Evolutionary conservation across 2,113 vertebrate genomes (phyloP).

Genomic region (Eolophus roseicapilla): DNA sequence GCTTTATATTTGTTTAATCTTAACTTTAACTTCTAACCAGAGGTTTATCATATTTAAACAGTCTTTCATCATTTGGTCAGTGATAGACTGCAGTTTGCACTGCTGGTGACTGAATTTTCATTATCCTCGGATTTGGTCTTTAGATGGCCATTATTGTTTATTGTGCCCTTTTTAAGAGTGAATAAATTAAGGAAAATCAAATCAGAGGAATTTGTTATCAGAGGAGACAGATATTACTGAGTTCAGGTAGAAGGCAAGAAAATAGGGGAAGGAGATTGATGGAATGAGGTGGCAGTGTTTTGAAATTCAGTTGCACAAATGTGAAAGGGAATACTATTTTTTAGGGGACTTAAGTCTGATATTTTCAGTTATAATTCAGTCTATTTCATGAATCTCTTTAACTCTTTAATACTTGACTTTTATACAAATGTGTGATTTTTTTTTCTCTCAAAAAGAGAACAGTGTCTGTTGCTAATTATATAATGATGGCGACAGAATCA

Average conservation of each 20-base stretch:
- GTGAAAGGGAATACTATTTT: background rate
- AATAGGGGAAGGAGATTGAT: background rate
- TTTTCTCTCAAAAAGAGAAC: too few relatives aligned
- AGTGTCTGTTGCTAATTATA: background rate
- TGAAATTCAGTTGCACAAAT: background rate
- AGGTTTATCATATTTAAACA: conserved; percentile 20
- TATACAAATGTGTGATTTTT: background rate
- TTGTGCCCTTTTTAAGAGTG: background rate
- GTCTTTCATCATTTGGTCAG: background rate
- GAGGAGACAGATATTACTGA: background rate
- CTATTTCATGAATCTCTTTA: background rate
- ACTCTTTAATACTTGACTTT: background rate
- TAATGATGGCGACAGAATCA: background rate
- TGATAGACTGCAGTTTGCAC: background rate
- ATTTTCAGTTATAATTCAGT: background rate
- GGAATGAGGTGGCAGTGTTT: background rate
- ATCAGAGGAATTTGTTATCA: background rate
- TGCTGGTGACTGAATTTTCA: background rate
- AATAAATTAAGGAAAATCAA: background rate
- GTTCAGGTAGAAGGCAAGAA: background rate
- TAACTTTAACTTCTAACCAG: background rate
- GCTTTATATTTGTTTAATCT: conserved; percentile 7
- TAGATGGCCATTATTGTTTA: background rate
- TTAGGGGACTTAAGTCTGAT: background rate
- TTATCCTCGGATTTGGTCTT: background rate